A percentile compares a stretch with the other conserved stretches of the same genome.
Evolutionary conservation across 2,888 invertebrate species (phyloP).

Genomic region (Drosophila cyrtoloma): DNA sequence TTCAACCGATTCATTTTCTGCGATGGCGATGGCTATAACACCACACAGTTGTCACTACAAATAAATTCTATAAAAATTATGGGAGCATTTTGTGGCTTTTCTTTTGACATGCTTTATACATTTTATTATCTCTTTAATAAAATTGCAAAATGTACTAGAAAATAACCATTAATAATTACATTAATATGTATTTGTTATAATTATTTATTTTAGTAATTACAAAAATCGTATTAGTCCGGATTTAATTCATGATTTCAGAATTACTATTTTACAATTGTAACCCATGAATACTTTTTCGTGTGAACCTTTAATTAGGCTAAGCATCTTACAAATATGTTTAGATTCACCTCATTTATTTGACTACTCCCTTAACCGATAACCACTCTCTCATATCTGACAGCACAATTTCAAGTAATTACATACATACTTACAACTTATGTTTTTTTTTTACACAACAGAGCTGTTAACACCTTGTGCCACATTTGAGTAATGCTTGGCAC

Average conservation of each 20-base stretch:
- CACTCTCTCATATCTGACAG: neutral
- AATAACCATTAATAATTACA: neutral
- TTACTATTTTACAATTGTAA: neutral
- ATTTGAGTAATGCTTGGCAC: conserved; percentile 33
- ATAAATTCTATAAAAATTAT: conserved; percentile 32
- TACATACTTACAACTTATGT: neutral
- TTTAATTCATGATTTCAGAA: neutral
- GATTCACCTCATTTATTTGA: neutral
- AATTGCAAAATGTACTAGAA: too few relatives aligned
- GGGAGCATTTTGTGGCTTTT: conserved; percentile 8
- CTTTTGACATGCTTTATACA: neutral
- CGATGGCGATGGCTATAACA: conserved; percentile 17
- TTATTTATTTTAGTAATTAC: neutral
- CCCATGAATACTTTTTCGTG: neutral
- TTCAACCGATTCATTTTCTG: conserved; percentile 16
- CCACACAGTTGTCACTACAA: conserved; percentile 14
- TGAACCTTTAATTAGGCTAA: neutral
- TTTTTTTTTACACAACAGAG: conserved; percentile 4
- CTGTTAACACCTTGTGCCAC: conserved; percentile 40
- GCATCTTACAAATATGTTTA: neutral
- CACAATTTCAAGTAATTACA: neutral
- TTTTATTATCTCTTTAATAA: neutral
- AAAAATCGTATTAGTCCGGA: neutral
- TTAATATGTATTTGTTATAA: neutral
- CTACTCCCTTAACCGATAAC: neutral